Base-by-base conservation (phyloP, 2,888 invertebrate genomes). In the Tyria jacobaeae region DNA sequence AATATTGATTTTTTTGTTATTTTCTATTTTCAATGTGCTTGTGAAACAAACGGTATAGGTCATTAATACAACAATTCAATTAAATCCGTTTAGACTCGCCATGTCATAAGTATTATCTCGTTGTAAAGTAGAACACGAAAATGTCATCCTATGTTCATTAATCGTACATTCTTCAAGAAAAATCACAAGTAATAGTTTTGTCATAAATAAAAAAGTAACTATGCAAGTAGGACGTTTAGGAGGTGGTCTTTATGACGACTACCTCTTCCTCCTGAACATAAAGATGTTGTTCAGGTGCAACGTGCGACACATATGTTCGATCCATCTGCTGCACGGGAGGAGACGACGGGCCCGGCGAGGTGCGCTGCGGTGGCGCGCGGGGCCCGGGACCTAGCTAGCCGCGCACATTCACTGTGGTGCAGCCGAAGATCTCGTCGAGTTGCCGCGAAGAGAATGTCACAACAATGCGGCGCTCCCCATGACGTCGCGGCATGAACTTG, bases 361-460 rank as follows among this genome's bases (percentile, higher is more conserved):
- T 78, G 83, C 87, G 88, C 84, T 87, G 85, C 57, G 86, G 84
- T 66, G 79, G 81, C 83, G 83, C 90, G 64, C 87, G 90, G 88
- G 91, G 89, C 89, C 90, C 89, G 80, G 88, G 79, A 85, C 82
- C 89, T 84, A 82, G 92, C 92, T 93, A 94, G 91, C 93, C 94
- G 72, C 92, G 91, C 85, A 95, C 94, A 61, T 87, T 90, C 78
- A 95, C 94, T 68, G 85, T 92, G 10, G 93, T 93, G 71, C 95
- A 94, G 57, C 96, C 96, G 75, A 92, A 92, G 82, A 96, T 94
- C 86, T 96, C 96, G 83, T 95, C 94, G 63, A 96, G 88, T 87
- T 96, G 95, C 61, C 95, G 93, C 39, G 96, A 96, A 59, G 95
- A 95, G 90, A 96, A 96, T 48, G 95, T 95, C 66, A 94, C 96